Evolutionary conservation across 2,113 vertebrate genomes (phyloP).

Genomic region (Varanus salvator): DNA sequence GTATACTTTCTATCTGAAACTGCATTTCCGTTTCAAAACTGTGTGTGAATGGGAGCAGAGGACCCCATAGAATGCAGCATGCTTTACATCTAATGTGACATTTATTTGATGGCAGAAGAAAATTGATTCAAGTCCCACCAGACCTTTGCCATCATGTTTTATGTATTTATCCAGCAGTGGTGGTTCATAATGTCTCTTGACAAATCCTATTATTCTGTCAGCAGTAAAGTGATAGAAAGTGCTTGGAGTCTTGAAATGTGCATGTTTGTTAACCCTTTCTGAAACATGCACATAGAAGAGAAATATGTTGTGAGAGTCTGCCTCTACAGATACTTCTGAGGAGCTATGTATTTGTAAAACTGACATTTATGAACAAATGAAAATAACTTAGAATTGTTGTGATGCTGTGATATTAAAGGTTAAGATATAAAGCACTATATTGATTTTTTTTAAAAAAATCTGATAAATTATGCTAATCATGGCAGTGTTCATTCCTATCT

Average conservation of each 20-base stretch:
- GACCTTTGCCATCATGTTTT: constrained; percentile 71
- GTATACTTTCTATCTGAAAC: constrained; percentile 40
- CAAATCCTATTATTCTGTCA: constrained; percentile 71
- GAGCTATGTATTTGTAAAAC: neutral
- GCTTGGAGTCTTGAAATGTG: constrained; percentile 38
- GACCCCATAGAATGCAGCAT: constrained; percentile 54
- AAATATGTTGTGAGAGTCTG: neutral
- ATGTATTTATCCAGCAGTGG: constrained; percentile 74
- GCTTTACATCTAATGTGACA: constrained; percentile 69
- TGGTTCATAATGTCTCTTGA: constrained; percentile 65
- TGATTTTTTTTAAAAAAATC: neutral
- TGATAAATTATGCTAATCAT: neutral
- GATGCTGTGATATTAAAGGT: neutral
- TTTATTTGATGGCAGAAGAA: constrained; percentile 75
- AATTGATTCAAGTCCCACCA: constrained; percentile 74
- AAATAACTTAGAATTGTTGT: neutral
- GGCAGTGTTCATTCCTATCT: neutral
- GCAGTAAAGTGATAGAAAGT: constrained; percentile 57
- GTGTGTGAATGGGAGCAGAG: constrained; percentile 56
- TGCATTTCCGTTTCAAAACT: constrained; percentile 41
- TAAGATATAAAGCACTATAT: neutral
- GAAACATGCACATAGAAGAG: neutral
- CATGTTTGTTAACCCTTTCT: constrained; percentile 41
- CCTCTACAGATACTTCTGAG: neutral
- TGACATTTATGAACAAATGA: neutral